Conservation (phyloP, 2,797 vertebrate genomes). For the Xenopus petersii region DNA sequence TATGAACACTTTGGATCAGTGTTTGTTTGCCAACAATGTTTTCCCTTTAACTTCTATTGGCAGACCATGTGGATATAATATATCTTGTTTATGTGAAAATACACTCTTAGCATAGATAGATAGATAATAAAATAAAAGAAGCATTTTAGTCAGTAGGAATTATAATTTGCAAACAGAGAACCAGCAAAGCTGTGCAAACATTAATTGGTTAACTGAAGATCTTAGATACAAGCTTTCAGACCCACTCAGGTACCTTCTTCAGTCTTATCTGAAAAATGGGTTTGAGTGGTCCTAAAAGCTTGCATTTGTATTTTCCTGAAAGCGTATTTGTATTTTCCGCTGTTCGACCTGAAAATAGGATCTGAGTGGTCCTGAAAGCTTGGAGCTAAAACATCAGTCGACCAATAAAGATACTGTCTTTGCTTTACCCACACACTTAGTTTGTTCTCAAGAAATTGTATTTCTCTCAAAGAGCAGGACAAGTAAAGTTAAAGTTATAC, state of each 20-base stretch:
- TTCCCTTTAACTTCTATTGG: no score
- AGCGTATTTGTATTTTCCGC: conserved; percentile 15
- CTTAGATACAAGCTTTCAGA: conserved; percentile 17
- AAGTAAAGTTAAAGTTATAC: conserved; percentile 1
- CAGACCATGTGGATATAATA: no score
- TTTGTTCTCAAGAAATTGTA: conserved; percentile 12
- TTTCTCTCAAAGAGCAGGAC: background rate
- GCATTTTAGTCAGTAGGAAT: background rate
- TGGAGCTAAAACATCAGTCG: conserved; percentile 17
- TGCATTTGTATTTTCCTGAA: conserved; percentile 4
- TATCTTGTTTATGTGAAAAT: no score
- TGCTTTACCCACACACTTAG: background rate
- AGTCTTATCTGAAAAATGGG: conserved; percentile 8
- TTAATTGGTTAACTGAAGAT: conserved; percentile 8
- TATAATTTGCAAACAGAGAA: conserved; percentile 1
- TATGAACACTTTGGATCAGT: no score
- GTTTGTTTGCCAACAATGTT: no score
- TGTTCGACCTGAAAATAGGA: conserved; percentile 7
- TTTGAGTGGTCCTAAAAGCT: conserved; percentile 15
- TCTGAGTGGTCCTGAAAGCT: conserved; percentile 13
- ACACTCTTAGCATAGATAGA: no score
- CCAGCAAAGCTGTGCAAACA: background rate
- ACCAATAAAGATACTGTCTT: conserved; percentile 10
- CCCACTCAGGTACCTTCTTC: conserved; percentile 11
- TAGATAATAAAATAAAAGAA: background rate